phyloP scores from a whole-genome alignment of 2,797 vertebrate genomes.

The Paratrypauchen microcephalus region DNA sequence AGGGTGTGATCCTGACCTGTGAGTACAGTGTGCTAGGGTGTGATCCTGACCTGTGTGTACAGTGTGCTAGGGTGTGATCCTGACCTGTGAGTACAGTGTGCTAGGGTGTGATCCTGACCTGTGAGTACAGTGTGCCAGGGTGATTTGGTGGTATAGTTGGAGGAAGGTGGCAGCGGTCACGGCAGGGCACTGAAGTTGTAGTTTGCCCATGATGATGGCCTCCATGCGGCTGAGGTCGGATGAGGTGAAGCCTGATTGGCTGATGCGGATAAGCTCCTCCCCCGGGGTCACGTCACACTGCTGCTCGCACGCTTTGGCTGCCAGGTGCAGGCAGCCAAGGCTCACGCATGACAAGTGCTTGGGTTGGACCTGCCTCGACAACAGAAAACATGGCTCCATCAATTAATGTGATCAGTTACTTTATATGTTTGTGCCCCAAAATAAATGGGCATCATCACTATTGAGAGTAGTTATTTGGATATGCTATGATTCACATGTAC shows the following conservation, averaged over 20 bases:
- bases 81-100: too few relatives aligned
- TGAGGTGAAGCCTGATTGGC: slow-evolving; percentile 93
- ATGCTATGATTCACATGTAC: too few relatives aligned
- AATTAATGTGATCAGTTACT: too few relatives aligned
- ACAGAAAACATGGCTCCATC: not conserved
- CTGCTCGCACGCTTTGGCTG: slow-evolving; percentile 86
- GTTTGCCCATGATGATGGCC: slow-evolving; percentile 93
- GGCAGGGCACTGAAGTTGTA: slow-evolving; percentile 92
- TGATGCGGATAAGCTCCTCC: slow-evolving; percentile 93
- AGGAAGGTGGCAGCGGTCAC: slow-evolving; percentile 98
- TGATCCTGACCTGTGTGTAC: slow-evolving; percentile 46
- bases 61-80: too few relatives aligned
- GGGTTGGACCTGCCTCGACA: slow-evolving; percentile 84
- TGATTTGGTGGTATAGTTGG: slow-evolving; percentile 90
- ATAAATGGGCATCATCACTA: too few relatives aligned
- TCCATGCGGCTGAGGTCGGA: slow-evolving; percentile 96
- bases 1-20: slow-evolving; percentile 61
- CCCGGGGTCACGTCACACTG: slow-evolving; percentile 86
- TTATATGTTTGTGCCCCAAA: too few relatives aligned
- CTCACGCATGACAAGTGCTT: slow-evolving; percentile 97
- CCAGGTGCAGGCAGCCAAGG: slow-evolving; percentile 91
- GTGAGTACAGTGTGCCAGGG: slow-evolving; percentile 81
- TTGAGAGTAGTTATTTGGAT: too few relatives aligned
- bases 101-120: slow-evolving; percentile 52
- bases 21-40: too few relatives aligned